These are phyloP conservation scores for Myotis findleyi DNA, from an alignment of 2,797 vertebrate species.

Conservation along the genomic window DNA sequence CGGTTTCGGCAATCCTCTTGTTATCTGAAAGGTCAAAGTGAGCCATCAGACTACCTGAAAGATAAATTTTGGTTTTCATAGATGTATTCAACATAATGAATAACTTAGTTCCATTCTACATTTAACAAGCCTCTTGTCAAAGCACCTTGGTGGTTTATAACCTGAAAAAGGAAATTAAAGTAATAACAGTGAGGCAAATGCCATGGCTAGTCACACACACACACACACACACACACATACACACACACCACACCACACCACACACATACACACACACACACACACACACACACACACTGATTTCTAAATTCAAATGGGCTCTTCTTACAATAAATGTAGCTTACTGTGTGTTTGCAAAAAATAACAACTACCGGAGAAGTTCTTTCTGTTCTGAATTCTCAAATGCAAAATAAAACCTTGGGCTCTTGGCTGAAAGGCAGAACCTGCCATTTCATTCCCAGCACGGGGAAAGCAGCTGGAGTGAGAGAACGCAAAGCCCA, in stretches of 20 bases:
- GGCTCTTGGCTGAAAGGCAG: slow-evolving; percentile 73
- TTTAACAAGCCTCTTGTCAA: slow-evolving; percentile 50
- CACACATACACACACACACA: not conserved
- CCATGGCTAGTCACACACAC: not conserved
- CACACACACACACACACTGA: not conserved
- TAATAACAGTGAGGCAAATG: slow-evolving; percentile 13
- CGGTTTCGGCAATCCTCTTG: not conserved
- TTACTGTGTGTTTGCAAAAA: slow-evolving; percentile 64
- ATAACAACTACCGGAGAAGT: slow-evolving; percentile 62
- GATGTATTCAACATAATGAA: not conserved
- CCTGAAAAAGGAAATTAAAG: slow-evolving; percentile 70
- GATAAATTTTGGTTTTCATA: slow-evolving; percentile 21
- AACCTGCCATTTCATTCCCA: slow-evolving; percentile 72
- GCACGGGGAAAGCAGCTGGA: slow-evolving; percentile 68
- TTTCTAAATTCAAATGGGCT: slow-evolving; percentile 41
- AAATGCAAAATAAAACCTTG: slow-evolving; percentile 49
- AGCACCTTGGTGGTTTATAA: slow-evolving; percentile 40
- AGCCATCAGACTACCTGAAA: not conserved
- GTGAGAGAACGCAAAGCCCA: slow-evolving; percentile 75
- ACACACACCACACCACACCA: too few species aligned
- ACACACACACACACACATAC: not conserved
- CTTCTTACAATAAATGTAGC: slow-evolving; percentile 61
- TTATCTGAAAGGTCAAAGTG: not conserved
- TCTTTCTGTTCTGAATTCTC: slow-evolving; percentile 73
- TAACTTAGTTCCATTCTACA: not conserved